phyloP scores from a whole-genome alignment of 2,888 invertebrate genomes.

The Rotaria sp. region DNA sequence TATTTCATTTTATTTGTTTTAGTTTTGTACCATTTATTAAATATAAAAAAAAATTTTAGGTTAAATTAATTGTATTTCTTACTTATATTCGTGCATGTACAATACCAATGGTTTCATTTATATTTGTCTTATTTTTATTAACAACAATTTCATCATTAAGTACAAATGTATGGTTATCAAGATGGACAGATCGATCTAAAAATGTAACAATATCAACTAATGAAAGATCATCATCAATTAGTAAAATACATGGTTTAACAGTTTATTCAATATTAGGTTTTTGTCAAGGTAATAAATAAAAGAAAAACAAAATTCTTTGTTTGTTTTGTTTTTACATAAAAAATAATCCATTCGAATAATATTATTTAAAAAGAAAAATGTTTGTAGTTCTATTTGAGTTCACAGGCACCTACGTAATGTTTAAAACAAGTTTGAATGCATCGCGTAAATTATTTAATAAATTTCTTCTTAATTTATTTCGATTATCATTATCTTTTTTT shows the following conservation, averaged over 20 bases:
- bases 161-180: slow-evolving; percentile 33
- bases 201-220: neutral
- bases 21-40: neutral
- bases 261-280: neutral
- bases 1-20: neutral
- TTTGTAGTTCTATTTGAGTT: slow-evolving; percentile 22
- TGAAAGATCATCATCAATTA: neutral
- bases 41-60: neutral
- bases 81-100: slow-evolving; percentile 36
- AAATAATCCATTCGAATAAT: neutral
- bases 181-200: slow-evolving; percentile 28
- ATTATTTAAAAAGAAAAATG: no score
- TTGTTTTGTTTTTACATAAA: neutral
- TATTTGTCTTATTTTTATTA: neutral
- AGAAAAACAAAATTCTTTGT: no score
- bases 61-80: slow-evolving; percentile 32
- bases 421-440: slow-evolving; percentile 27
- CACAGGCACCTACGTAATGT: neutral
- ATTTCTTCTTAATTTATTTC: slow-evolving; percentile 22
- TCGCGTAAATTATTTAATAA: slow-evolving; percentile 11
- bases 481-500: slow-evolving; percentile 33
- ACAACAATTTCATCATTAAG: neutral
- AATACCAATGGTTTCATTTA: neutral
- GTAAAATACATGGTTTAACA: neutral
- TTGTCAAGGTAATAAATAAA: neutral